phyloP scores from a whole-genome alignment of 2,888 invertebrate species.

The Dasysyrphus albostriatus region DNA sequence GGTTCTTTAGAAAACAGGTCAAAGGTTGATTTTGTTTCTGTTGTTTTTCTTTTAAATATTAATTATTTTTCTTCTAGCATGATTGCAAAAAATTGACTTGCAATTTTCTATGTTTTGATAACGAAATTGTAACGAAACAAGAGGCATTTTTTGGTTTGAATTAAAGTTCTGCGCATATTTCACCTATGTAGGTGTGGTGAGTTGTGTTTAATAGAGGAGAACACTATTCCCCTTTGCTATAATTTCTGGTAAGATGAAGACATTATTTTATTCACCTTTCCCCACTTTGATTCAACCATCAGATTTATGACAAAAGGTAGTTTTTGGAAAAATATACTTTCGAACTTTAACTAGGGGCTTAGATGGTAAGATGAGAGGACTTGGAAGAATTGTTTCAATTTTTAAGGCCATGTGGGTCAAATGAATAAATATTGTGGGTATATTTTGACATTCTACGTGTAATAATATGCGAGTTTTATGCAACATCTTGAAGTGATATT shows the following conservation, averaged over 20 bases:
- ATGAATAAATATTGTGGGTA: neutral
- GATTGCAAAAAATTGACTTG: neutral
- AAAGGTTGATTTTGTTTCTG: neutral
- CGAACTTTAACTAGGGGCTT: neutral
- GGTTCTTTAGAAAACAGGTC: neutral
- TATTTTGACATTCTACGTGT: neutral
- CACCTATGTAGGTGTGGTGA: constrained; percentile 8
- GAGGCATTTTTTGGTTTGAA: constrained; percentile 11
- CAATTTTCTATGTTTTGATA: constrained; percentile 52
- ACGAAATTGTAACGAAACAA: constrained; percentile 14
- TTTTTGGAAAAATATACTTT: constrained; percentile 1
- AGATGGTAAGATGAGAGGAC: neutral
- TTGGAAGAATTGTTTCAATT: constrained; percentile 1
- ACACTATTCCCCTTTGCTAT: constrained; percentile 56
- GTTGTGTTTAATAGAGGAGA: constrained; percentile 4
- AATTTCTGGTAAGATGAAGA: constrained; percentile 42
- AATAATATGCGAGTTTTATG: neutral
- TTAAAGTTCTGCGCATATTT: constrained; percentile 32
- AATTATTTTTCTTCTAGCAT: neutral
- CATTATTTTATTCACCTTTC: neutral
- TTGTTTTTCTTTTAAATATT: no score
- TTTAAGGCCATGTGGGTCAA: constrained; percentile 10
- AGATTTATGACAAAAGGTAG: constrained; percentile 19
- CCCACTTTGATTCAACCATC: constrained; percentile 6
- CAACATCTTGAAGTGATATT: neutral